Base-by-base conservation (phyloP, 2,797 vertebrate genomes). In the Ambastaia sidthimunki region DNA sequence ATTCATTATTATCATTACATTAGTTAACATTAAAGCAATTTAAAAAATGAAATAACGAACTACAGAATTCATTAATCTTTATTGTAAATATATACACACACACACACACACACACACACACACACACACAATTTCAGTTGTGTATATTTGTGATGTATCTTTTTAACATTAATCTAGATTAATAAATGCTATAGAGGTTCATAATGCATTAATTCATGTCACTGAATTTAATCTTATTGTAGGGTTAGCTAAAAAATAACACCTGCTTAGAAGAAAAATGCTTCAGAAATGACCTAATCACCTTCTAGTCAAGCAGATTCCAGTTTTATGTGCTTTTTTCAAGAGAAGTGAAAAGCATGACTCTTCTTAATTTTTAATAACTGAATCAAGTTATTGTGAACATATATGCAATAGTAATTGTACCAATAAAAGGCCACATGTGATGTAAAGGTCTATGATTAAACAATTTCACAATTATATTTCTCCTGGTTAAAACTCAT, bases 191-290 rank as follows among this genome's bases (percentile, higher is more conserved):
- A 1, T 15, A 25, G 25, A 60, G 28, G 57, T 60, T 28, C 15
- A 31, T 31, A 16, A 62, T 44, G 10, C 41, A 44, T 44, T 10
- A 44, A 44, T 41, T 7, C 7, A 41, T 44, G 41, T 44, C 10
- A 44, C 41, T 11, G 2, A 28, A 62, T 62, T 16, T 15, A 62
- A 31, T 13, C 15, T 62, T 18, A 31, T 62, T 1, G 7, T 16
- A 62, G 59, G 7, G 15, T 62, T 13, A 31, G 6, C 25, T 25
- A 31, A 62, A 31, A 91, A 78, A 78, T 78, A 71, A 78, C 71
- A 78, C 2, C 16, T 3, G 25, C n/a, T 63, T 11, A 1, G 19
- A 78, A 16, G 11, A 37, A 70, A 70, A 54, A 7, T 5, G 52
- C 52, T 54, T 18, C 1, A n/a, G 18, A 28, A 44, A 47, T 11